Evolutionary conservation across 2,113 vertebrate species (phyloP), one percentile per base, ranked within the genome.

Genomic region (Hyperopisus bebe): DNA sequence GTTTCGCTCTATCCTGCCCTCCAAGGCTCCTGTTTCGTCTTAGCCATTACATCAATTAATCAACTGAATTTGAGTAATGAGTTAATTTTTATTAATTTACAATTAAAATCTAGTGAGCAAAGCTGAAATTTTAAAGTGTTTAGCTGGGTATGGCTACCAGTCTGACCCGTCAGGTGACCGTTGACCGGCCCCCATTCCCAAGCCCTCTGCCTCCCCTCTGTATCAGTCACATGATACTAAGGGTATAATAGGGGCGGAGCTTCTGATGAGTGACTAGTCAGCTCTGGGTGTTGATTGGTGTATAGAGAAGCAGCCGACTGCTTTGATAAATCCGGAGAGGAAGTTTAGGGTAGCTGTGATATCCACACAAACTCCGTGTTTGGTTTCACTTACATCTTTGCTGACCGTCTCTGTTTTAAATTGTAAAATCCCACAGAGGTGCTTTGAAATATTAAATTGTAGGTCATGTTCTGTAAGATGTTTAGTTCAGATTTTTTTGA

Each of bases 81-180:
- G 35, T 80, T 74, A 8, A 42, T 39, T 84, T 84, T 24, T 21
- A 84, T 10, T 47, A 84, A n/a, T 44, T 84, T 47, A 47, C 44
- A 42, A 47, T 42, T 47, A 42, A 83, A 46, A 83, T 44, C n/a
- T n/a, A n/a, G 6, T 83, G 42, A 46, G 46, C 80, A 47, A 84
- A 84, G 42, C 44, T 84, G 82, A 8, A 24, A 84, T 84, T 84
- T 47, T n/a, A 44, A 84, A n/a, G 82, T 84, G 82, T 47, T 84
- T 47, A 11, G 44, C 19, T 24, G 82, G 44, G 9, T 9, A 44
- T 47, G 44, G 82, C 8, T 47, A 44, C 8, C 7, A 46, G 17
- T 42, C 10, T 46, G 35, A 8, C 21, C 21, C 7, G 24, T 84
- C 82, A 44, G 39, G 35, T 42, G 77, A 39, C 19, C 35, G 21